phyloP scores from a whole-genome alignment of 2,113 vertebrate species.

The Bolborhynchus lineola region DNA sequence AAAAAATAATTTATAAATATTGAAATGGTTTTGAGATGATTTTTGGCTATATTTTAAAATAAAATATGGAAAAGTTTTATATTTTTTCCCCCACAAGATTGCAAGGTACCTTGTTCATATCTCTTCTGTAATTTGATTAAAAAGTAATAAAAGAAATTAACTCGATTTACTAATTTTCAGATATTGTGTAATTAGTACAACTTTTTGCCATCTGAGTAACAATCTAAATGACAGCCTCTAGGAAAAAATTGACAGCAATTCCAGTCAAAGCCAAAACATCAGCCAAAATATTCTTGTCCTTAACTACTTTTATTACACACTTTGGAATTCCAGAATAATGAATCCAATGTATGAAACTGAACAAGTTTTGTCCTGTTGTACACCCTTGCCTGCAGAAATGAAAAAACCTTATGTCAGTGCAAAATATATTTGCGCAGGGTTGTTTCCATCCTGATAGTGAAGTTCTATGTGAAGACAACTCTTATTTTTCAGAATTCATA shows the following conservation, averaged over 20 bases:
- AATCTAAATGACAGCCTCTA: background rate
- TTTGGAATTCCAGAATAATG: background rate
- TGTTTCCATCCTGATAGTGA: background rate
- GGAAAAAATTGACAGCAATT: constrained; percentile 11
- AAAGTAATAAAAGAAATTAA: background rate
- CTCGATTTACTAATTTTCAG: background rate
- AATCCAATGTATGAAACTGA: background rate
- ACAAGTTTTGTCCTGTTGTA: background rate
- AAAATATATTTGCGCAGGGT: background rate
- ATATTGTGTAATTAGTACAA: background rate
- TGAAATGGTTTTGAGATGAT: background rate
- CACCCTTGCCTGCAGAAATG: background rate
- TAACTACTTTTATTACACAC: background rate
- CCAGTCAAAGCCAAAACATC: background rate
- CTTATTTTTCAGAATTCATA: background rate
- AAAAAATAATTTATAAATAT: background rate
- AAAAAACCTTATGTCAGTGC: background rate
- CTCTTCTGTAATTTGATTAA: background rate
- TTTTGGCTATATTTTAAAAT: background rate
- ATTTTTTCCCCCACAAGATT: background rate
- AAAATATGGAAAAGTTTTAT: background rate
- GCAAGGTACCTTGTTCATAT: background rate
- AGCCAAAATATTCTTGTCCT: background rate
- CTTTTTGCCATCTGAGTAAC: background rate
- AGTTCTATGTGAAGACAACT: background rate